Conservation (phyloP, 2,113 vertebrate genomes). For the Thamnaconus septentrionalis region DNA sequence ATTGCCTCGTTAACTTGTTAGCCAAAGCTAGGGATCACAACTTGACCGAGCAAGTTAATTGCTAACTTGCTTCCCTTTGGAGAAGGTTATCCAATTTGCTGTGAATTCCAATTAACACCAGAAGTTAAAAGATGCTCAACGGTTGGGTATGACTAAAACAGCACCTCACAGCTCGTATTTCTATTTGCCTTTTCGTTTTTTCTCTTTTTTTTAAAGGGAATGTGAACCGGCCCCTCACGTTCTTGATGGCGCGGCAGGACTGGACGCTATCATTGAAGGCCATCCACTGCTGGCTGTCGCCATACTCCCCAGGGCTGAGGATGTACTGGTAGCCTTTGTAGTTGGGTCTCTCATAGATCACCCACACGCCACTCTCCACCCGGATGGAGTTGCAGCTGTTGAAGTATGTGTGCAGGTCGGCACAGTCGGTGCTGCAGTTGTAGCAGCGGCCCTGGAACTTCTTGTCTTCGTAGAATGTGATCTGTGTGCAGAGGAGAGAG, state of each 20-base stretch:
- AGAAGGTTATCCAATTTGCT: no score
- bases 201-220: not conserved
- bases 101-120: no score
- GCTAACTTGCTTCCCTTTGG: no score
- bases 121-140: no score
- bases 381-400: conserved; percentile 74
- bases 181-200: not conserved
- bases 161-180: no score
- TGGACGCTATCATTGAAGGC: conserved; percentile 70
- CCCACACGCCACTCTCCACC: conserved; percentile 73
- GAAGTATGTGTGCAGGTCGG: conserved; percentile 71
- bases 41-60: no score
- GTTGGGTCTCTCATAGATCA: conserved; percentile 71
- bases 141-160: no score
- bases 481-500: conserved; percentile 44
- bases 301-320: conserved; percentile 72
- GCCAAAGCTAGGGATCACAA: no score
- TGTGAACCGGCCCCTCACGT: conserved; percentile 47
- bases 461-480: conserved; percentile 74
- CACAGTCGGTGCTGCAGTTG: conserved; percentile 70
- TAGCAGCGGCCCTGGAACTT: conserved; percentile 77
- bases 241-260: conserved; percentile 70
- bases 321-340: conserved; percentile 73
- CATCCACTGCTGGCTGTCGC: conserved; percentile 73
- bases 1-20: no score